These are phyloP conservation scores for Zaprionus gabonicus DNA, from an alignment of 1,140 invertebrate genomes.

Conservation along the genomic window DNA sequence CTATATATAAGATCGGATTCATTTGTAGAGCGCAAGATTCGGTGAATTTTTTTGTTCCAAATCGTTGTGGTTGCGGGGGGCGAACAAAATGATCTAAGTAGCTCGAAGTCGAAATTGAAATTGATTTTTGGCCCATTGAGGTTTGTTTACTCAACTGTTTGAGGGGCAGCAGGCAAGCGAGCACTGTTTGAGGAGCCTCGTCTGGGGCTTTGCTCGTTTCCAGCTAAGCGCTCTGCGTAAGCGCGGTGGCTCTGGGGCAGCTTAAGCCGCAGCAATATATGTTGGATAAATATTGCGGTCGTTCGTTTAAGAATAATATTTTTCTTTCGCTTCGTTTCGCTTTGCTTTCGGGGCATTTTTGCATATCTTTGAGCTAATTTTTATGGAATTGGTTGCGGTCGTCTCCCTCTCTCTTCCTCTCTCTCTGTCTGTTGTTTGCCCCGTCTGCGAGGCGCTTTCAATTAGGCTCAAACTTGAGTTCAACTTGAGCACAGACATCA, in stretches of 20 bases:
- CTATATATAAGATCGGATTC: slow-evolving; percentile 43
- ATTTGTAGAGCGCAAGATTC: slow-evolving; percentile 44
- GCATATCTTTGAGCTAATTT: slow-evolving; percentile 62
- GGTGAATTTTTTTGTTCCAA: slow-evolving; percentile 21
- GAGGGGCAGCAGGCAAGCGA: slow-evolving; percentile 13
- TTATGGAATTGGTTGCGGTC: slow-evolving; percentile 49
- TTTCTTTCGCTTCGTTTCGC: slow-evolving; percentile 31
- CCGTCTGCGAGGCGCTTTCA: slow-evolving; percentile 43
- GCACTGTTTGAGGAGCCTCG: background rate
- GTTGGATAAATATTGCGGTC: slow-evolving; percentile 49
- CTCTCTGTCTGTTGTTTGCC: background rate
- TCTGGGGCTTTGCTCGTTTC: slow-evolving; percentile 10
- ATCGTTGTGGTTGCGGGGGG: slow-evolving; percentile 25
- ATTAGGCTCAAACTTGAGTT: slow-evolving; percentile 47
- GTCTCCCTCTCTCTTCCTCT: background rate
- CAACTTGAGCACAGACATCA: slow-evolving; percentile 39
- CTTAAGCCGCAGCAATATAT: slow-evolving; percentile 29
- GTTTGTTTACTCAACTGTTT: slow-evolving; percentile 39
- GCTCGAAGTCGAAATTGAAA: slow-evolving; percentile 40
- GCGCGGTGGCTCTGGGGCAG: slow-evolving; percentile 53
- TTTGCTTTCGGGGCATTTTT: slow-evolving; percentile 41
- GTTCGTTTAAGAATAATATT: slow-evolving; percentile 48
- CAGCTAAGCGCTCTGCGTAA: slow-evolving; percentile 48
- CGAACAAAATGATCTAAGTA: slow-evolving; percentile 29
- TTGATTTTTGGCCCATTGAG: slow-evolving; percentile 39